Base-by-base conservation (phyloP, 2,797 vertebrate genomes). In the Calcarius lapponicus region DNA sequence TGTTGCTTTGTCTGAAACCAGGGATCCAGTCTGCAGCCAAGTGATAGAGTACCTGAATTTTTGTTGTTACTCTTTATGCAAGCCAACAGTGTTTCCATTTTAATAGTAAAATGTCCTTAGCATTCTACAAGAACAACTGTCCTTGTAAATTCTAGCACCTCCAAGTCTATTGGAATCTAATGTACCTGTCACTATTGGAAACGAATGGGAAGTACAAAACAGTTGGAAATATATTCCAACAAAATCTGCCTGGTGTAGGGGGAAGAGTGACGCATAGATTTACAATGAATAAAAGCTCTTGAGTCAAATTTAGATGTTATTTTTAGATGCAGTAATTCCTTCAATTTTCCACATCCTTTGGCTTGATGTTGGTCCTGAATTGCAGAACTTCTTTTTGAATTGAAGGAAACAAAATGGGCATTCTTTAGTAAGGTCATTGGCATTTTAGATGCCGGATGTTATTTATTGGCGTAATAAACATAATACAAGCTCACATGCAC, bases 291-390 rank as follows among this genome's bases (percentile, higher is more conserved):
- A 81, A 90, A 76, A 43, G 43, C 72, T 79, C 90, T 86, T 91
- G 76, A 88, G 70, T 75, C 48, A 90, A 69, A 81, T 88, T 62
- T 75, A 80, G 93, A 45, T 73, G 42, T 56, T 94, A 83, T 91
- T 90, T 96, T 93, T 91, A 92, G 76, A 56, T 91, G 29, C 21
- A 66, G 25, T 75, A 80, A 88, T 88, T 93, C 36, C 21, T 93
- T 84, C 56, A 54, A 1, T 88, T 94, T 94, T 88, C 87, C 70
- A 83, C 66, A 60, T 93, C 80, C 79, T 89, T 81, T 92, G 72
- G 17, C 82, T 92, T 56, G 32, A 32, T 62, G 57, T 53, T 90
- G 43, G 53, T 86, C 24, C 64, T 82, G 22, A 74, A 43, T 73
- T 88, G 72, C 36, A 90, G 81, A 79, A 60, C 40, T 87, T 62